Conservation (phyloP, 2,797 vertebrate species). For the Sebastes itinus region DNA sequence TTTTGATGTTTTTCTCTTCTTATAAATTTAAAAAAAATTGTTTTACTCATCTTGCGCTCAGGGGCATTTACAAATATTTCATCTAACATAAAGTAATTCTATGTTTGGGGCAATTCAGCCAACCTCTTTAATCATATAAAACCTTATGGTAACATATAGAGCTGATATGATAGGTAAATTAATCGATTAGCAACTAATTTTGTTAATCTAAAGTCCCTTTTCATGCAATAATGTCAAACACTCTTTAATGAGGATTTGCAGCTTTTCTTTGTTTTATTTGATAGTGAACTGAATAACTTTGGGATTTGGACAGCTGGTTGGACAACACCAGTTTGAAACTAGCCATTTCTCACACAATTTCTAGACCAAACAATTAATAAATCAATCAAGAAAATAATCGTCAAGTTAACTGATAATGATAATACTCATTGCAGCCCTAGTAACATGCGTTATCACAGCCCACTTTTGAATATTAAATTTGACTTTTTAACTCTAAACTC, state of each 20-base stretch:
- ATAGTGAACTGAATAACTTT: neutral
- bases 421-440: neutral
- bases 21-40: neutral
- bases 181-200: accelerated
- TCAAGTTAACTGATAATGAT: neutral
- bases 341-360: neutral
- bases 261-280: neutral
- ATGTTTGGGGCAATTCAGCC: neutral
- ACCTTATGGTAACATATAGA: too few species aligned
- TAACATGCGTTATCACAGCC: neutral
- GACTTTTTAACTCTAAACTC: neutral
- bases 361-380: neutral
- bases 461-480: neutral
- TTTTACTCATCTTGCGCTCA: neutral
- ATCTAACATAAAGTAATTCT: neutral
- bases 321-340: neutral
- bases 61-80: neutral
- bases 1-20: neutral
- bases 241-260: neutral
- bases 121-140: neutral
- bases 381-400: neutral
- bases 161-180: too few species aligned
- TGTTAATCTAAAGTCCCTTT: neutral
- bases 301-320: neutral
- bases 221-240: neutral